Conservation (phyloP, 2,113 vertebrate genomes). For the Emydura subglobosa region DNA sequence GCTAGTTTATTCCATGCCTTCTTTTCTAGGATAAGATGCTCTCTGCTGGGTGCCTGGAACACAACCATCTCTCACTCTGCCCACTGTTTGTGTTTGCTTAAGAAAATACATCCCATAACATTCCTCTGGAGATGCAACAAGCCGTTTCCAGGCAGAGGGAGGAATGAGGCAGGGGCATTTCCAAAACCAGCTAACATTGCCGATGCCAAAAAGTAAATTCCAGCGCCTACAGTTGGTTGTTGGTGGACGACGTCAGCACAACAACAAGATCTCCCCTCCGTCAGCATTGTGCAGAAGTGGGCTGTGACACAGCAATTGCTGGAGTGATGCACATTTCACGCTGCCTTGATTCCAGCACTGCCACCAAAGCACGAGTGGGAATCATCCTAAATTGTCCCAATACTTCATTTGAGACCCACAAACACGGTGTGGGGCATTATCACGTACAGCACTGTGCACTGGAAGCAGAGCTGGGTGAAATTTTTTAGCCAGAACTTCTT, state of each 20-base stretch:
- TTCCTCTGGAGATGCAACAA: neutral
- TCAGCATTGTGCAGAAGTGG: neutral
- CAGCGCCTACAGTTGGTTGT: neutral
- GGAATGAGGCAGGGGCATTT: neutral
- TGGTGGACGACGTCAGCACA: neutral
- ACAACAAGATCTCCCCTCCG: neutral
- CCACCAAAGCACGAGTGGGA: neutral
- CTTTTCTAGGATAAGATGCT: neutral
- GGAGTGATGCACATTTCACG: neutral
- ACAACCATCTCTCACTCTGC: neutral
- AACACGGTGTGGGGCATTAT: neutral
- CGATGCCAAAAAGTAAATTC: neutral
- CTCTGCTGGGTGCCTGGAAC: neutral
- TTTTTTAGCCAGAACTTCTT: no score
- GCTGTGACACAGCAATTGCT: neutral
- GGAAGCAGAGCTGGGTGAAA: neutral
- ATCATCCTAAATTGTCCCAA: neutral
- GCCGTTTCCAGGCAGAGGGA: neutral
- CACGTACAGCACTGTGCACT: neutral
- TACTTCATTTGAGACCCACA: neutral
- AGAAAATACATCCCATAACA: neutral
- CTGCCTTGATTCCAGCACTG: neutral
- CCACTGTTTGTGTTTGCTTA: neutral
- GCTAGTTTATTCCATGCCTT: accelerated
- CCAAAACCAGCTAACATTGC: neutral